Conservation (phyloP, 2,113 vertebrate species). For the Peromyscus maniculatus region DNA sequence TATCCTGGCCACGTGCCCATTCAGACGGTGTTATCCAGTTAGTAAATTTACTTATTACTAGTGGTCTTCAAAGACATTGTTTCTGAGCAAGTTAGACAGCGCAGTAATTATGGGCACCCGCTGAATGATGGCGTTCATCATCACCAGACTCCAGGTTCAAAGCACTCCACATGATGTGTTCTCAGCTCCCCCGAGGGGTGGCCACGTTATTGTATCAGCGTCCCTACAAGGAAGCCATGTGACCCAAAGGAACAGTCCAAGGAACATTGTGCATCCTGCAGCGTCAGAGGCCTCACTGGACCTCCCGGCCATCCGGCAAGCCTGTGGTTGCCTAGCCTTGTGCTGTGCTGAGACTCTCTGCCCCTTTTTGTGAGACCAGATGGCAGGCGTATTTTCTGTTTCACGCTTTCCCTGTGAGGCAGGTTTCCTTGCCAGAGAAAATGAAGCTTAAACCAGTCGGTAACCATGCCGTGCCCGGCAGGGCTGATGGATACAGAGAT, state of each 20-base stretch:
- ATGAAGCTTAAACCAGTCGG: not conserved
- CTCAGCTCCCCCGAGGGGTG: not conserved
- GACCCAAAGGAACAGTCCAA: too few relatives aligned
- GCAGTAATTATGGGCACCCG: not conserved
- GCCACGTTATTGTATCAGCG: not conserved
- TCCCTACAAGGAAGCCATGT: not conserved
- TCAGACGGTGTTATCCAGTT: not conserved
- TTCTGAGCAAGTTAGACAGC: not conserved
- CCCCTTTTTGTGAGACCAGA: not conserved
- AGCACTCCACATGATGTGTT: not conserved
- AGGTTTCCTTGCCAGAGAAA: not conserved
- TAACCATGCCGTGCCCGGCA: accelerated
- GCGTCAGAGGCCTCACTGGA: not conserved
- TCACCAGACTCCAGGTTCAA: not conserved
- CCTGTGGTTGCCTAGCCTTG: not conserved
- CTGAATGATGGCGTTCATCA: not conserved
- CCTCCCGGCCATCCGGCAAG: accelerated
- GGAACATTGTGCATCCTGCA: not conserved
- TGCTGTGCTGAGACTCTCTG: not conserved
- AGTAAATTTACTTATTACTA: slow-evolving; percentile 5
- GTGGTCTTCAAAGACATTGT: slow-evolving; percentile 6
- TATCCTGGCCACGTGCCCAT: not conserved
- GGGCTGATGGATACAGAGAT: accelerated
- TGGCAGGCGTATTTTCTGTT: not conserved
- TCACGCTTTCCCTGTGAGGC: not conserved